Evolutionary conservation across 2,113 vertebrate species (phyloP), one percentile per base, ranked within the genome.

Genomic region (Paedocypris sp.): DNA sequence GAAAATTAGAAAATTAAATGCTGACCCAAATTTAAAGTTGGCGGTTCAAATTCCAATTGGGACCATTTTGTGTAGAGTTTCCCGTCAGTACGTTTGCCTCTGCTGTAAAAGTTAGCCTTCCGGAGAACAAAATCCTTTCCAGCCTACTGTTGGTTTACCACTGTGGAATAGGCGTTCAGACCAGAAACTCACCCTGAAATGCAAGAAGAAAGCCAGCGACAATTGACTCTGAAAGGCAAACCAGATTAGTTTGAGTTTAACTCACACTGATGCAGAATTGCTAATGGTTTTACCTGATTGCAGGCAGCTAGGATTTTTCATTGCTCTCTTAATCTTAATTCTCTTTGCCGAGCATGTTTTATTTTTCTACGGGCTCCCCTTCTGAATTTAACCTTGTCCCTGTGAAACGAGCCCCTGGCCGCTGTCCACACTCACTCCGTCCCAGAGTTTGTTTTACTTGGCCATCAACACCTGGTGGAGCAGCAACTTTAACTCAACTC

Each of bases 391-490:
- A 71, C 75, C 70, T 78, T 66, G 59, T 29, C 71, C 56, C 66
- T 60, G 32, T 53, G 69, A 72, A 72, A 62, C 42, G 26, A 68
- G 67, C 60, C 63, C 51, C 62, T 28, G 64, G 62, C 62, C 62
- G 49, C 66, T 72, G 64, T 73, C 73, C 56, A 71, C 65, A 63
- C 66, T 73, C 62, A 57, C 60, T 70, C 64, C 5, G 22, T 68
- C 59, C 75, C 76, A 81, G 69, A 65, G 78, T 86, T 89, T 90
- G 81, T 88, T 89, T 86, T 77, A 79, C 78, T 86, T 86, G 86
- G 82, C 80, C 58, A 57, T 73, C 69, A 69, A 68, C 72, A 77
- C 76, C 50, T 63, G 68, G 75, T 76, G 66, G 75, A 72, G 61
- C 73, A 66, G 81, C 75, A 77, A 73, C 77, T 85, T 66, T 77